A percentile compares a stretch with the other conserved stretches of the same genome.
Evolutionary conservation across 1,140 invertebrate species (phyloP).

Genomic region (Calliopsis andreniformis): DNA sequence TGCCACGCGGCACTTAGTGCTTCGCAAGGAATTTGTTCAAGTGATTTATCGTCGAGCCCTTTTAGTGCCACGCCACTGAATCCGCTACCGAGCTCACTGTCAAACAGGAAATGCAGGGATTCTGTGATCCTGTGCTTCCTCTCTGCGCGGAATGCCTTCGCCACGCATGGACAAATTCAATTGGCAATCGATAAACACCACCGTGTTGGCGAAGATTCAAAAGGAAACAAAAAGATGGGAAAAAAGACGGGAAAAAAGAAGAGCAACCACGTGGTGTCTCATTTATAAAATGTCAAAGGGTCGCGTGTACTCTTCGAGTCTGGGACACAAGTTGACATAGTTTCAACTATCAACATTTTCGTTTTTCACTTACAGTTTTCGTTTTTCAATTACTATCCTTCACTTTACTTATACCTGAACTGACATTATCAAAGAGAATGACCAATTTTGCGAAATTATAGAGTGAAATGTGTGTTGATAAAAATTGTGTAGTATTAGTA

Average conservation of each 20-base stretch:
- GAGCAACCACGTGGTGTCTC: constrained; percentile 28
- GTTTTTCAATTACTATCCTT: constrained; percentile 22
- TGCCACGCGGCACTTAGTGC: constrained; percentile 19
- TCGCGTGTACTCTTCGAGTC: constrained; percentile 17
- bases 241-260: background rate
- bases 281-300: constrained; percentile 43
- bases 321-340: background rate
- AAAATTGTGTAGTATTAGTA: too few relatives aligned
- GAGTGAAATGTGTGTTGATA: too few relatives aligned
- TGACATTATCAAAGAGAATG: too few relatives aligned
- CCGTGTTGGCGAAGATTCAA: constrained; percentile 3
- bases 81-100: constrained; percentile 9
- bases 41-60: constrained; percentile 37
- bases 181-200: constrained; percentile 40
- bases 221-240: background rate
- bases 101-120: constrained; percentile 42
- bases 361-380: too few relatives aligned
- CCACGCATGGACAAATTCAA: constrained; percentile 40
- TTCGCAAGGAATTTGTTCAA: constrained; percentile 31
- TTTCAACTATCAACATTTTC: too few relatives aligned
- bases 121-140: constrained; percentile 10
- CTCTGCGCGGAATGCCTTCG: background rate
- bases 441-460: too few relatives aligned
- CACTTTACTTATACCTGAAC: too few relatives aligned
- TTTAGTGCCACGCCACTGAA: constrained; percentile 25